Percentiles rank a stretch among this genome's conserved stretches.
phyloP scores from a whole-genome alignment of 2,888 invertebrate species.

The Sceliomorpha sp. region DNA sequence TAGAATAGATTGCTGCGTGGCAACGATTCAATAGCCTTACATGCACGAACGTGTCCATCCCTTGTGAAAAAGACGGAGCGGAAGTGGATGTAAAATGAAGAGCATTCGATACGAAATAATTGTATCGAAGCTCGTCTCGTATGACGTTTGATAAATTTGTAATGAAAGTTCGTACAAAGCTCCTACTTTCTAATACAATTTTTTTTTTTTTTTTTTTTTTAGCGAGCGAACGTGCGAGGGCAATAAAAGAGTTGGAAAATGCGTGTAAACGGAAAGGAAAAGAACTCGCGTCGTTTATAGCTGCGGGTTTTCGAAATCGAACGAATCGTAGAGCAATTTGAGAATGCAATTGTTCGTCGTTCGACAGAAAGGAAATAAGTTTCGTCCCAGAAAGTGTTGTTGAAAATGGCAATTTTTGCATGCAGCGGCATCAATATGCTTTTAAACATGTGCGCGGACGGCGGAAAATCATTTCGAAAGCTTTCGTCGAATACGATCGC shows the following conservation, averaged over 20 bases:
- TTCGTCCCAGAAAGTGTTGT: constrained; percentile 13
- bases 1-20: constrained; percentile 72
- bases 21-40: constrained; percentile 49
- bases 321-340: neutral
- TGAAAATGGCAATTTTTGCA: constrained; percentile 20
- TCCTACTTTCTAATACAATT: too few relatives aligned
- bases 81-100: constrained; percentile 18
- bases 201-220: too few relatives aligned
- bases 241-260: too few relatives aligned
- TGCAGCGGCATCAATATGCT: constrained; percentile 19
- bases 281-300: too few relatives aligned
- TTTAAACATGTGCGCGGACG: constrained; percentile 30
- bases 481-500: constrained; percentile 65
- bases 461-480: constrained; percentile 64
- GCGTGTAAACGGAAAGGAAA: too few relatives aligned
- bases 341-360: constrained; percentile 24
- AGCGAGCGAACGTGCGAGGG: too few relatives aligned
- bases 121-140: too few relatives aligned
- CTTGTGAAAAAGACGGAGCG: constrained; percentile 29
- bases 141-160: too few relatives aligned
- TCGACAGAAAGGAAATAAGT: constrained; percentile 24
- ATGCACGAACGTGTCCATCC: constrained; percentile 46
- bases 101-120: constrained; percentile 34
- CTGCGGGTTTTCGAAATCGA: constrained; percentile 2
- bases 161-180: too few relatives aligned